Conservation (phyloP, 1,140 invertebrate genomes). For the Lepidotrigona ventralis region DNA sequence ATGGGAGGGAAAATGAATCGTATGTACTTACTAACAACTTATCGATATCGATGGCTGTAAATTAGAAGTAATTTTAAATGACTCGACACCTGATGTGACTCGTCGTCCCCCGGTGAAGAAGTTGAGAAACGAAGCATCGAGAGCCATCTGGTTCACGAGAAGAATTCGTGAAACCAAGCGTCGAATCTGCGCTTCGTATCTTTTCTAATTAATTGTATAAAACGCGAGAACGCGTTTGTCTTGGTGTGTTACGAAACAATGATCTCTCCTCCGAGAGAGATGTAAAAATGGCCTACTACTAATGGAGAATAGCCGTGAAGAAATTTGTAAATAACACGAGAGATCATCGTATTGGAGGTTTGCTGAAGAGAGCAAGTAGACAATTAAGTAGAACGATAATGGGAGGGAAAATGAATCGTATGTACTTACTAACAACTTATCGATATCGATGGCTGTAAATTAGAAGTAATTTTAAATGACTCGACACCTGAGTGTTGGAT, state of each 20-base stretch:
- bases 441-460: slow-evolving; percentile 62
- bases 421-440: slow-evolving; percentile 69
- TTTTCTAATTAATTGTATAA: background rate
- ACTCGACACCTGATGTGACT: background rate
- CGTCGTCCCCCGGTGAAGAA: background rate
- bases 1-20: slow-evolving; percentile 26
- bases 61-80: slow-evolving; percentile 39
- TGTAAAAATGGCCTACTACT: slow-evolving; percentile 42
- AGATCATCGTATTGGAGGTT: slow-evolving; percentile 21
- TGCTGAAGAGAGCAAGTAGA: background rate
- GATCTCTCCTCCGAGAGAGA: background rate
- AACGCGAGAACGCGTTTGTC: background rate
- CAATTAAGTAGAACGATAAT: slow-evolving; percentile 9
- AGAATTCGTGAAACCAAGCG: background rate
- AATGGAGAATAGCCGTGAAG: slow-evolving; percentile 17
- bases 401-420: slow-evolving; percentile 36
- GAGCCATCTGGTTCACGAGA: background rate
- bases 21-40: slow-evolving; percentile 68
- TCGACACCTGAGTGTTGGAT: slow-evolving; percentile 4
- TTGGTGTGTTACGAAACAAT: background rate
- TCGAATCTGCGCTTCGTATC: slow-evolving; percentile 3
- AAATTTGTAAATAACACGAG: slow-evolving; percentile 52
- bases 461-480: slow-evolving; percentile 35
- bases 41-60: slow-evolving; percentile 63
- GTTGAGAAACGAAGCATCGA: background rate